phyloP scores from a whole-genome alignment of 2,888 invertebrate species.

The Cylindroiulus punctatus region DNA sequence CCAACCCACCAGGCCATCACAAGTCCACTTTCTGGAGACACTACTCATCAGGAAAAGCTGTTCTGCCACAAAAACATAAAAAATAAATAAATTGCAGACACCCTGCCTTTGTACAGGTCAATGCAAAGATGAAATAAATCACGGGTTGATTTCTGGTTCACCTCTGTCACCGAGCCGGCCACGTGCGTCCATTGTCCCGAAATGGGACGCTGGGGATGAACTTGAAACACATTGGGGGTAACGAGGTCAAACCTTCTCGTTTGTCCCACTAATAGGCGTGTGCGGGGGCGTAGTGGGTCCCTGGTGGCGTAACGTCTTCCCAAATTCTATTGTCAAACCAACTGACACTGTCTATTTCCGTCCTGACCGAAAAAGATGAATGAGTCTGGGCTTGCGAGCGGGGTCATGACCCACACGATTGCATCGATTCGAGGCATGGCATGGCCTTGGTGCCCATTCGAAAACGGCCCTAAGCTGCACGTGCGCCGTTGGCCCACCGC shows the following conservation, averaged over 20 bases:
- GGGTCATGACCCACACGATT: neutral
- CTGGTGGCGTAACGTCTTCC: neutral
- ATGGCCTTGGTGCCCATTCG: neutral
- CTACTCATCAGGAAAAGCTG: no score
- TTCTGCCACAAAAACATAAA: no score
- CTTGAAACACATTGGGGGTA: neutral
- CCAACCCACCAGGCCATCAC: no score
- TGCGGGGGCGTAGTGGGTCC: constrained; percentile 17
- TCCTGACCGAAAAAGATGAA: neutral
- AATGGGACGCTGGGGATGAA: neutral
- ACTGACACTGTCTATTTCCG: neutral
- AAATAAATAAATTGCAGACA: no score
- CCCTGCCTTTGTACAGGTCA: no score
- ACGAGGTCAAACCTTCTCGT: neutral
- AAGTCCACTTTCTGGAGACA: no score
- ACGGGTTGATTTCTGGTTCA: no score
- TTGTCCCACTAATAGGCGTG: neutral
- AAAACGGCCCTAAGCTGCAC: neutral
- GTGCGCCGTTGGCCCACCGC: neutral
- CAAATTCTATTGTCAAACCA: neutral
- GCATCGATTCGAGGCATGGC: neutral
- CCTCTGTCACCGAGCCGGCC: neutral
- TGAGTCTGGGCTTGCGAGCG: neutral
- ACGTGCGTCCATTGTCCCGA: constrained; percentile 3
- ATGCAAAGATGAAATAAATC: no score